Evolutionary conservation across 2,888 invertebrate species (phyloP), one percentile per base, ranked within the genome.

Genomic region (Megamerina dolium): DNA sequence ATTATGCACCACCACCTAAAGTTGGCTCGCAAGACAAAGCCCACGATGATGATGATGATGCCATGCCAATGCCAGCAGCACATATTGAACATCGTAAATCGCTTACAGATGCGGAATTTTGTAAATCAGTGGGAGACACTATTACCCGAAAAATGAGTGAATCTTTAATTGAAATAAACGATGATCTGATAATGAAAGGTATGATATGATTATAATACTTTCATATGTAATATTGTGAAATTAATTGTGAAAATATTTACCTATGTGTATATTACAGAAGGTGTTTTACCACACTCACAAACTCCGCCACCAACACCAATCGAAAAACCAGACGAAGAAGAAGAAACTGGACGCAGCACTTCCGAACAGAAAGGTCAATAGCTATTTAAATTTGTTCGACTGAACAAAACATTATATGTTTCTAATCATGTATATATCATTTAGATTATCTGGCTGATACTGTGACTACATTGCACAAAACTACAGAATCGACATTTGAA

Each of bases 301-400:
- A 71, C 72, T 48, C 72, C 71, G 44, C 71, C 72, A 46, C 71
- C 71, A 46, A 71, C 71, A 47, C 72, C 72, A 34, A 68, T 63
- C 47, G 51, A 46, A 9, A 60, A 60, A 40, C 59, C 60, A 46
- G 56, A 51, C 31, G 56, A 56, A 32, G 45, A 43, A 10, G 49
- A 53, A 38, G 30, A 42, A 8, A 3, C 27, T 2, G 16, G 39
- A 12, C 41, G 20, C 13, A 32, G 18, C 8, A 38, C 45, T 23
- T 27, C 31, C 35, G 35, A 41, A 20, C 21, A 17, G n/a, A 43
- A 46, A 46, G 43, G 48, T 48, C 20, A 30, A 30, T 32, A 6
- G n/a, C n/a, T n/a, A n/a, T n/a, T n/a, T n/a, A n/a, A n/a, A n/a
- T n/a, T n/a, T n/a, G n/a, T n/a, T n/a, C n/a, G n/a, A n/a, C n/a